These are phyloP conservation scores for Orthosia incerta DNA, from an alignment of 2,888 invertebrate species.

Conservation along the genomic window DNA sequence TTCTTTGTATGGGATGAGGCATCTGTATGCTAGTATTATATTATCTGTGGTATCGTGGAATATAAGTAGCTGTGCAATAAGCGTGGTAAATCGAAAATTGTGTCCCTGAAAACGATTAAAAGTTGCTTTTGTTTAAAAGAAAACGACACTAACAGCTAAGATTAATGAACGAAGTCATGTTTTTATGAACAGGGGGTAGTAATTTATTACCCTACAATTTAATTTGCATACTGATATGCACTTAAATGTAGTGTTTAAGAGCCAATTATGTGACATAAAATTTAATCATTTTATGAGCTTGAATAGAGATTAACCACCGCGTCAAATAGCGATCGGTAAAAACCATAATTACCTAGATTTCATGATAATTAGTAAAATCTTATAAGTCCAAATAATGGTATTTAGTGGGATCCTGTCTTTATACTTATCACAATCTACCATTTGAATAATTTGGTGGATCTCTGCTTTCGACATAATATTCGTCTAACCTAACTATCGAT, in stretches of 20 bases:
- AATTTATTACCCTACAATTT: slow-evolving; percentile 41
- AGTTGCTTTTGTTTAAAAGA: not conserved
- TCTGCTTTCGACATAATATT: not conserved
- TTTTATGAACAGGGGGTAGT: slow-evolving; percentile 29
- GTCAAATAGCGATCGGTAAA: not conserved
- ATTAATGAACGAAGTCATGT: slow-evolving; percentile 27
- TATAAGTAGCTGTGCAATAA: not conserved
- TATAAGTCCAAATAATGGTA: not conserved
- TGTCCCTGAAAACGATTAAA: not conserved
- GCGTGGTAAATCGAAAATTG: not conserved
- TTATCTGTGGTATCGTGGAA: too few species aligned
- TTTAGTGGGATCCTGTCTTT: not conserved
- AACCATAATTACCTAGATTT: not conserved
- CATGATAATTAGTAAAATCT: not conserved
- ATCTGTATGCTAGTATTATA: too few species aligned
- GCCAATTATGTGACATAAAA: slow-evolving; percentile 43
- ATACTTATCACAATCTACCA: too few species aligned
- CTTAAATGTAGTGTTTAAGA: slow-evolving; percentile 40
- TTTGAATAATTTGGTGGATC: not conserved
- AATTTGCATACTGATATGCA: slow-evolving; percentile 46
- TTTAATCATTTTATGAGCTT: slow-evolving; percentile 24
- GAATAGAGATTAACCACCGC: not conserved
- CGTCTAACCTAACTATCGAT: not conserved
- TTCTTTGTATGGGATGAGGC: too few species aligned
- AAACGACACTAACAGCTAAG: slow-evolving; percentile 12